Conservation (phyloP, 2,888 invertebrate genomes). For the Lochmaea crataegi region DNA sequence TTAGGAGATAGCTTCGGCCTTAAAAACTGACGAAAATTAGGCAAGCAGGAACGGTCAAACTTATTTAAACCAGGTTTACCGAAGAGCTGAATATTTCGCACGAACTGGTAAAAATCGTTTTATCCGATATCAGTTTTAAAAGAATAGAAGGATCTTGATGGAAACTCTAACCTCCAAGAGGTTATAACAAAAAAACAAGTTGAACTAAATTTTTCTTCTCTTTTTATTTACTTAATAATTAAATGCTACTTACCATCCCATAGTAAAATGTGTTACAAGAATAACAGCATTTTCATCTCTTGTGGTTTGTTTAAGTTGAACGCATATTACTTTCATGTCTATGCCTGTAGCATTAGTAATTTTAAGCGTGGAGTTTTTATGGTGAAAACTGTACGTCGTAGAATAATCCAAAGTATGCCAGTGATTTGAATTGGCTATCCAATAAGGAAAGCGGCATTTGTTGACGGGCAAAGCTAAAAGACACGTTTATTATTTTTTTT, state of each 20-base stretch:
- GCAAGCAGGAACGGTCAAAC: no score
- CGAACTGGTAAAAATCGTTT: no score
- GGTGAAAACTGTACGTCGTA: conserved; percentile 87
- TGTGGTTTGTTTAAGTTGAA: conserved; percentile 71
- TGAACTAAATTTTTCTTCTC: no score
- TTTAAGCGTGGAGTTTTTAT: conserved; percentile 80
- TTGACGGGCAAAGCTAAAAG: conserved; percentile 74
- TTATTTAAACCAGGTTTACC: no score
- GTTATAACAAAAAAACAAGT: no score
- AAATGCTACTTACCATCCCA: conserved; percentile 73
- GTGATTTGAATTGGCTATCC: conserved; percentile 86
- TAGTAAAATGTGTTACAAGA: conserved; percentile 78
- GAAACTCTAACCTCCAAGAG: no score
- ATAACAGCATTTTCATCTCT: conserved; percentile 70
- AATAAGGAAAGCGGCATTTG: conserved; percentile 87
- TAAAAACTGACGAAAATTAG: no score
- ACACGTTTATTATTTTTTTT: no score
- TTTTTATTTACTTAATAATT: neutral
- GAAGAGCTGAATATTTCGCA: no score
- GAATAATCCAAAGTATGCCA: conserved; percentile 93
- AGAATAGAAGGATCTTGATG: no score
- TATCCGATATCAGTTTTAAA: no score
- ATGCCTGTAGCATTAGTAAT: conserved; percentile 74
- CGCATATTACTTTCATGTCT: conserved; percentile 76
- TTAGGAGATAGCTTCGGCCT: no score